phyloP scores from a whole-genome alignment of 2,113 vertebrate genomes.

The Nipponia nippon region DNA sequence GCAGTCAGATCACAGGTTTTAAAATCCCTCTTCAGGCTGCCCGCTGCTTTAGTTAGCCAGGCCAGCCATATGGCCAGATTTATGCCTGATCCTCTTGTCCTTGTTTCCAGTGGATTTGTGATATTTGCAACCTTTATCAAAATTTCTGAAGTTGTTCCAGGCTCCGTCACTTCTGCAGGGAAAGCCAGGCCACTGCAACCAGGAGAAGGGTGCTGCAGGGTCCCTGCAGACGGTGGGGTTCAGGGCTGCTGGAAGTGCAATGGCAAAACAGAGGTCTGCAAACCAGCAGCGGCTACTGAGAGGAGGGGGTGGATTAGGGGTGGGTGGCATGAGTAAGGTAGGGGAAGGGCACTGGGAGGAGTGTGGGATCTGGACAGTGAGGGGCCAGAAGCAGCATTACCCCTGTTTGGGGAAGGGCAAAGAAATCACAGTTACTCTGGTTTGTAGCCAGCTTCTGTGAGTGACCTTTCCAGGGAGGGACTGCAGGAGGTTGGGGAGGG shows the following conservation, averaged over 20 bases:
- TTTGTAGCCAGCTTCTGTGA: neutral
- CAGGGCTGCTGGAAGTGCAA: neutral
- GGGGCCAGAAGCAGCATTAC: neutral
- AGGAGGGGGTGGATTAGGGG: neutral
- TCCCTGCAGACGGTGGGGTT: neutral
- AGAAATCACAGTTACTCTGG: neutral
- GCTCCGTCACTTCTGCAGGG: neutral
- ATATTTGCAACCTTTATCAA: neutral
- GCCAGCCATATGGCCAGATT: neutral
- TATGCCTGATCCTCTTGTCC: neutral
- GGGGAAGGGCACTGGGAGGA: neutral
- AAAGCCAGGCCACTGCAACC: neutral
- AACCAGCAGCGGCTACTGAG: neutral
- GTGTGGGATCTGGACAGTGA: neutral
- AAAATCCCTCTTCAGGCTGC: neutral
- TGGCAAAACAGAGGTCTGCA: neutral
- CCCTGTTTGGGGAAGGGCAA: neutral
- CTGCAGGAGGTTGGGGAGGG: neutral
- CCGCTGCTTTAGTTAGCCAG: neutral
- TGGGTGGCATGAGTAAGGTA: neutral
- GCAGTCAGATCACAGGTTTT: neutral
- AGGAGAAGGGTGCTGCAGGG: neutral
- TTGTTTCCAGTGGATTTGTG: neutral
- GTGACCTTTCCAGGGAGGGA: neutral
- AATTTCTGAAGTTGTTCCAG: neutral